phyloP scores from a whole-genome alignment of 1,140 invertebrate species.

The Penaeus vannamei region DNA sequence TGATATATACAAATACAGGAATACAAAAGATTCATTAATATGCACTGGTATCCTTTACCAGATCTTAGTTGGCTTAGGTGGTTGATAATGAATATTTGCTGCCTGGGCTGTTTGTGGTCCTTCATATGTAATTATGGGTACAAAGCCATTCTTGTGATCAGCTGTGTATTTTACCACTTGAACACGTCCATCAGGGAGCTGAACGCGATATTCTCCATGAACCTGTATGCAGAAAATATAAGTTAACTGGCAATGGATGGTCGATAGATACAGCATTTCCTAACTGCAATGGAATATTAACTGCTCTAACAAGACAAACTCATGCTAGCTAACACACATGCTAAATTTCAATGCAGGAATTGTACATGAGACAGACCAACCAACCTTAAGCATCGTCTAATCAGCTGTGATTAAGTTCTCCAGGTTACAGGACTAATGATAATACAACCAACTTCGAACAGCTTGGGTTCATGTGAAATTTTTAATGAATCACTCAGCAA shows the following conservation, averaged over 20 bases:
- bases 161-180: slow-evolving; percentile 10
- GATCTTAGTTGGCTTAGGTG: slow-evolving; percentile 7
- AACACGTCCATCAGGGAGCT: slow-evolving; percentile 6
- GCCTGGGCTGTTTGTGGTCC: slow-evolving; percentile 6
- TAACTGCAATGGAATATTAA: not conserved
- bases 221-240: not conserved
- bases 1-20: not conserved
- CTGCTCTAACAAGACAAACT: no score
- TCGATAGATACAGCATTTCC: not conserved
- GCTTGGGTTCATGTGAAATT: no score
- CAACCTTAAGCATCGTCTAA: no score
- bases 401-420: no score
- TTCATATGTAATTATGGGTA: slow-evolving; percentile 6
- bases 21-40: not conserved
- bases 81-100: slow-evolving; percentile 11
- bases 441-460: no score
- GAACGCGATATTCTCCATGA: slow-evolving; percentile 16
- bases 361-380: no score
- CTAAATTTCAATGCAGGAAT: no score
- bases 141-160: slow-evolving; percentile 11
- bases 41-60: not conserved
- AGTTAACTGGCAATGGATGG: not conserved
- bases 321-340: no score
- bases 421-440: no score
- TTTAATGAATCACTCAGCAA: no score